phyloP scores from a whole-genome alignment of 2,888 invertebrate species.

The Phalera bucephala region DNA sequence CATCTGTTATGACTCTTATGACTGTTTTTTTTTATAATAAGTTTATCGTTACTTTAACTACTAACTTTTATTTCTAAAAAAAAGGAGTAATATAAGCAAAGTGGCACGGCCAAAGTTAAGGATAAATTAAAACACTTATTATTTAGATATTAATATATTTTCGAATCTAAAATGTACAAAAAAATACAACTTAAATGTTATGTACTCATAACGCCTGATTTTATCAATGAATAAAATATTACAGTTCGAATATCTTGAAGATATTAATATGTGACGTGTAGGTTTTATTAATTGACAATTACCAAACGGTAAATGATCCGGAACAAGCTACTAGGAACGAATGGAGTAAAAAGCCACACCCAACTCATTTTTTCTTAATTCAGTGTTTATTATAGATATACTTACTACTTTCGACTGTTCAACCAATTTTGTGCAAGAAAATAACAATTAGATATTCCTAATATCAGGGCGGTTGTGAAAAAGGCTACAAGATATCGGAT shows the following conservation, averaged over 20 bases:
- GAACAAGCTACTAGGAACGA: slow-evolving; percentile 76
- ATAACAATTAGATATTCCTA: slow-evolving; percentile 73
- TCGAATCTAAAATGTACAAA: slow-evolving; percentile 90
- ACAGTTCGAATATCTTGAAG: slow-evolving; percentile 58
- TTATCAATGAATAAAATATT: slow-evolving; percentile 62
- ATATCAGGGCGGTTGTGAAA: slow-evolving; percentile 79
- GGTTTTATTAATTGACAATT: slow-evolving; percentile 74
- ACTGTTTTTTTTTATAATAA: too few relatives aligned
- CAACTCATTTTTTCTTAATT: slow-evolving; percentile 44
- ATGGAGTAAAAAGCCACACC: slow-evolving; percentile 55
- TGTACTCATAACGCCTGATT: slow-evolving; percentile 83
- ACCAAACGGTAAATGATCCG: slow-evolving; percentile 54
- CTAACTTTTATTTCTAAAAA: too few relatives aligned
- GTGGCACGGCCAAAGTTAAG: too few relatives aligned
- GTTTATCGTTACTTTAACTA: too few relatives aligned
- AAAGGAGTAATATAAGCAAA: too few relatives aligned
- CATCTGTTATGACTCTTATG: too few relatives aligned
- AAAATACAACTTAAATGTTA: slow-evolving; percentile 87
- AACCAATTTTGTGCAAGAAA: slow-evolving; percentile 59
- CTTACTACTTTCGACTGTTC: slow-evolving; percentile 28
- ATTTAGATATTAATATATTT: slow-evolving; percentile 87
- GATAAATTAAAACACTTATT: slow-evolving; percentile 54
- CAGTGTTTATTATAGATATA: slow-evolving; percentile 39
- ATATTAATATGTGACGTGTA: slow-evolving; percentile 53
- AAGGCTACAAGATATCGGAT: slow-evolving; percentile 69